Base-by-base conservation (phyloP, 1,140 invertebrate genomes). In the Drosophila prosaltans region DNA sequence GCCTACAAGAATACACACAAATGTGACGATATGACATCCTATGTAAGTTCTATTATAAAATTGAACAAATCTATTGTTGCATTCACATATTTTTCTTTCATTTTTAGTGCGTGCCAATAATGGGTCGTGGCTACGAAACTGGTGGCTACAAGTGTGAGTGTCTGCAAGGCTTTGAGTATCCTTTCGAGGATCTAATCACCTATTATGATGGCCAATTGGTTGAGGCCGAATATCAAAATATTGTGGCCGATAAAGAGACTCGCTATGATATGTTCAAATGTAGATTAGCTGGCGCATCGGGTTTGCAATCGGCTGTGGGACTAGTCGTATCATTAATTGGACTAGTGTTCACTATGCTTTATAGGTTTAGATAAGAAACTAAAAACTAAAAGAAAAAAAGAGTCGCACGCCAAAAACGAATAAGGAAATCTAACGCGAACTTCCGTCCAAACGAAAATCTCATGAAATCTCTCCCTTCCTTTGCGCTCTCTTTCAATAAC, bases 141-240 rank as follows among this genome's bases (percentile, higher is more conserved):
- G 98, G 98, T 60, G 97, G 97, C n/a, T 99, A 99, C 93, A 99
- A 99, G 93, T 99, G 98, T 93, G 98, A 99, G 92, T 99, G 98
- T 91, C 95, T 97, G 62, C 98, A 99, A 93, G 98, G 98, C 28
- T 99, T 95, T 90, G 98, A 99, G 92, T 99, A 99, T 94, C 98
- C 98, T 0, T 99, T 98, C 92, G 98, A 98, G 93, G 98, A 98
- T 93, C 93, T 95, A 3, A 98, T 97, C 81, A 99, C 97, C 3
- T 99, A 99, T 92, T 99, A 97, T 91, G 98, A 99, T 93, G 98
- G 98, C 0, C 98, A 99, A 93, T 93, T 98, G 21, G 95, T 99
- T 40, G 98, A 99, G 93, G 96, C 97, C 1, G 98, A 99, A 93
- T 99, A 98, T 93, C 94, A 94, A 77, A 98, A 98, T 92, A 94